These are phyloP conservation scores for Apomyelois bistriatella DNA, from an alignment of 2,888 invertebrate genomes.

Conservation along the genomic window DNA sequence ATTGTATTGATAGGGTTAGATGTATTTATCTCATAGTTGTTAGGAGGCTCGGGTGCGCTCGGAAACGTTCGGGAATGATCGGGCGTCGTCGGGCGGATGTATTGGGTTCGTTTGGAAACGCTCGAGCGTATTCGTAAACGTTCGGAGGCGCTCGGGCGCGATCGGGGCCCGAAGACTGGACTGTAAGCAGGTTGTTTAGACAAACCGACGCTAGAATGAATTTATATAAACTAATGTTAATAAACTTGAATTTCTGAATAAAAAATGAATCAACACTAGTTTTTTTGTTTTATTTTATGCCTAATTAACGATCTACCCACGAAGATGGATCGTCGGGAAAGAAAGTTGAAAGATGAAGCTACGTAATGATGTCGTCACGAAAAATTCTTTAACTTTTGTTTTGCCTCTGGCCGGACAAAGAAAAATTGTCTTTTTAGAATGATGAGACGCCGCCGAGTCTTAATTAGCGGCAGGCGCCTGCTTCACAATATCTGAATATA, in stretches of 20 bases:
- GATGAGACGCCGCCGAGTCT: conserved; percentile 18
- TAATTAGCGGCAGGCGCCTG: conserved; percentile 23
- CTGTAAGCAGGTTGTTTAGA: conserved; percentile 65
- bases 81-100: not conserved
- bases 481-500: not conserved
- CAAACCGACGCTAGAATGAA: conserved; percentile 60
- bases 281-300: conserved; percentile 32
- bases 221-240: conserved; percentile 66
- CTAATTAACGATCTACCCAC: conserved; percentile 20
- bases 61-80: not conserved
- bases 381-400: conserved; percentile 30
- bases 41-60: conserved; percentile 27
- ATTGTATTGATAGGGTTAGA: conserved; percentile 37
- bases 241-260: conserved; percentile 67
- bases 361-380: conserved; percentile 25
- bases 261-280: conserved; percentile 40
- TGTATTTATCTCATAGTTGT: conserved; percentile 38
- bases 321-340: conserved; percentile 14
- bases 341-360: conserved; percentile 20
- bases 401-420: conserved; percentile 30
- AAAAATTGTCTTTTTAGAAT: conserved; percentile 32
- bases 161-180: conserved; percentile 45
- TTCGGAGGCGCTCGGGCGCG: conserved; percentile 28
- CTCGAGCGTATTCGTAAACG: not conserved
- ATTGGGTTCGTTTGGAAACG: not conserved